A percentile compares a stretch with the other conserved stretches of the same genome.
Evolutionary conservation across 2,888 invertebrate genomes (phyloP).

Genomic region (Trachelus iudaicus): DNA sequence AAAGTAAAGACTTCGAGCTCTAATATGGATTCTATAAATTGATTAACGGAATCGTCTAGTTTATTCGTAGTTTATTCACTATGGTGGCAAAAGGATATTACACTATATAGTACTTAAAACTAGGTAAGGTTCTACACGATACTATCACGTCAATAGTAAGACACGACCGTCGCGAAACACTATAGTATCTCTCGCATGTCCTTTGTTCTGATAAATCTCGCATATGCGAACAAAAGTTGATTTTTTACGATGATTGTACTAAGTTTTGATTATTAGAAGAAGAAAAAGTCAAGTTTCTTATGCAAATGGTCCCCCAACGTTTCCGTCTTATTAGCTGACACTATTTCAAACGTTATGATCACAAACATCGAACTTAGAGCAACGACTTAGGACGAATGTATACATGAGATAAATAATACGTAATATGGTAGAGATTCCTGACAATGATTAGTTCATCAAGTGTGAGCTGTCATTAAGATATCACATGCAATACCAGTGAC

Average conservation of each 20-base stretch:
- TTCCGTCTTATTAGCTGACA: neutral
- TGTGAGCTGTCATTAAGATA: neutral
- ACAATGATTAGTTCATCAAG: neutral
- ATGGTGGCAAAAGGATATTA: conserved; percentile 18
- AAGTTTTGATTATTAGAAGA: neutral
- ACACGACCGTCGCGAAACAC: neutral
- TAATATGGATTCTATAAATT: neutral
- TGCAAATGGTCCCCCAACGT: neutral
- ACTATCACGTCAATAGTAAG: neutral
- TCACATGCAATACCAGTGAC: neutral
- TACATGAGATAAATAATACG: neutral
- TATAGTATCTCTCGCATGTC: neutral
- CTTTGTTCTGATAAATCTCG: neutral
- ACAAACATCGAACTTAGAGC: neutral
- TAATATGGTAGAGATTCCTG: neutral
- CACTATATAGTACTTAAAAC: conserved; percentile 43
- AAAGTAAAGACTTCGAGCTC: neutral
- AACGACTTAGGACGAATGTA: neutral
- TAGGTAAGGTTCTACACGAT: conserved; percentile 26
- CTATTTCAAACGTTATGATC: neutral
- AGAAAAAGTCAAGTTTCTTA: neutral
- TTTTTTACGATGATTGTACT: neutral
- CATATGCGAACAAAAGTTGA: neutral
- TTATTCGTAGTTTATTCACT: conserved; percentile 17
- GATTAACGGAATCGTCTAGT: neutral